Evolutionary conservation across 2,888 invertebrate genomes (phyloP).

Genomic region (Heteropelma amictum): DNA sequence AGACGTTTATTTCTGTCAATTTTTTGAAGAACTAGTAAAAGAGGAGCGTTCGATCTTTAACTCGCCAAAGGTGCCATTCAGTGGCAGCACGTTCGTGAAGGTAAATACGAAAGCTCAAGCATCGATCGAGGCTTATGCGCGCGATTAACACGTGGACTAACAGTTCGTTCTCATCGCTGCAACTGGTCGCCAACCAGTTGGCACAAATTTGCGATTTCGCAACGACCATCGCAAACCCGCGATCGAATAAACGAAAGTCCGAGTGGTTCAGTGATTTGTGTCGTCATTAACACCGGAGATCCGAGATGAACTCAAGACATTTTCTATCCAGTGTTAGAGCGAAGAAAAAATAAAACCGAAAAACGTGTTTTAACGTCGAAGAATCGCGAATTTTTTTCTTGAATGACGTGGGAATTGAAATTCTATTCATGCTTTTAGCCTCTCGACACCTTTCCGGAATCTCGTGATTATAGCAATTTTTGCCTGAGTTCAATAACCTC

Average conservation of each 20-base stretch:
- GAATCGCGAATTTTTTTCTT: no score
- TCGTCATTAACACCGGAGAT: no score
- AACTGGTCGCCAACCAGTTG: constrained; percentile 57
- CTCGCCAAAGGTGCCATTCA: constrained; percentile 32
- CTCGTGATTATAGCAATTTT: no score
- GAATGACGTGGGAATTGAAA: no score
- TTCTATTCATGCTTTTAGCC: no score
- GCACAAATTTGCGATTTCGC: constrained; percentile 13
- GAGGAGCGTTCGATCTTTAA: constrained; percentile 1
- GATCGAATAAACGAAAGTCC: background rate
- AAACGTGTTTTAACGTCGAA: no score
- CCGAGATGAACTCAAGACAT: no score
- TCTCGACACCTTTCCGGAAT: no score
- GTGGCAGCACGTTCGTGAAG: constrained; percentile 47
- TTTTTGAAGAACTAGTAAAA: background rate
- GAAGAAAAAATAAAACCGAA: no score
- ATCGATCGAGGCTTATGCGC: constrained; percentile 45
- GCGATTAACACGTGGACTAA: constrained; percentile 64
- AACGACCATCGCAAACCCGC: background rate
- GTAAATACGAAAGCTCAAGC: constrained; percentile 45
- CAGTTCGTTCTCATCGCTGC: constrained; percentile 62
- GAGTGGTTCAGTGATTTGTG: constrained; percentile 1
- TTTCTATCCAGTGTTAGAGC: no score
- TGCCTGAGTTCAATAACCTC: no score
- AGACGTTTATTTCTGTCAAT: no score